Evolutionary conservation across 2,113 vertebrate species (phyloP), one percentile per base, ranked within the genome.

Genomic region (Osmerus mordax): DNA sequence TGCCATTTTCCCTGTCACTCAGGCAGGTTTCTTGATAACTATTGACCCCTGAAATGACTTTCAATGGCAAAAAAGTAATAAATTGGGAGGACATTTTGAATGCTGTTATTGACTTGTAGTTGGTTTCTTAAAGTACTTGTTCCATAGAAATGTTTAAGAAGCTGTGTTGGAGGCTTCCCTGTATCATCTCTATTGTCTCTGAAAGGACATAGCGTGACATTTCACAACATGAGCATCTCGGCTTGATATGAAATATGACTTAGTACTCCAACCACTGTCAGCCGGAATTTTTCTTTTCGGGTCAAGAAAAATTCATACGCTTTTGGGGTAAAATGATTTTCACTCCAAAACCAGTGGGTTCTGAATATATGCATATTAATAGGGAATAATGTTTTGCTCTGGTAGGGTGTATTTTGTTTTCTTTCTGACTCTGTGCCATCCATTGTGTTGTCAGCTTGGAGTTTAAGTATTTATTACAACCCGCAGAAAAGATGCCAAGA

Each of bases 181-280:
- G 23, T 5, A 36, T 29, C 16, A 29, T 2, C 23, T 29, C 25
- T 25, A 47, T 25, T 29, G 23, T 77, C 19, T 28, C 25, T 11
- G 28, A 74, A 62, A 67, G 73, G 81, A 81, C 84, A 77, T 70
- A 76, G 80, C 83, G 80, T 72, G 36, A 84, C 77, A 71, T 75
- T 77, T 77, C 73, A 73, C 78, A 71, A 69, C 76, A 78, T 32
- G 16, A 18, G 62, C 14, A n/a, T 51, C 70, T 71, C 74, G 7
- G 41, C 2, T 12, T 47, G 41, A 11, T 47, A 47, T 47, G 41
- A 47, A 47, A 47, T 47, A 47, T 47, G 41, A 47, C 41, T 47
- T 47, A 47, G 1, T 47, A 47, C 41, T 9, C 41, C 71, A 60
- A 69, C 71, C 70, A 61, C 60, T 75, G 69, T 65, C 8, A 18